Base-by-base conservation (phyloP, 37 sponge, comb jelly and placozoan species). In the Amphimedon queenslandica region DNA sequence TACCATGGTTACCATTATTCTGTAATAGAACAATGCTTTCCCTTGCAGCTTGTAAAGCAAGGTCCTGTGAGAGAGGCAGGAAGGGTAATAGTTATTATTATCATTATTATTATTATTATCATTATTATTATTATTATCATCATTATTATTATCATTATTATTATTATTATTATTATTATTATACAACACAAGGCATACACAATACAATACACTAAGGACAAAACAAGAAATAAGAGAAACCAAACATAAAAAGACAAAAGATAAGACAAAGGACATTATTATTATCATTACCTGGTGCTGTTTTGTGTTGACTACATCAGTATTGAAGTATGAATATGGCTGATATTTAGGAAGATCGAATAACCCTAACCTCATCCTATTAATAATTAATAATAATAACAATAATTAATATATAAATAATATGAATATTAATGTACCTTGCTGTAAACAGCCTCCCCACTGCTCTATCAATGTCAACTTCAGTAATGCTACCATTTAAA, bases 21-120 rank as follows among this genome's bases (percentile, higher is more conserved):
- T 85, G 55, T 47, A 91, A 66, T 24, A 91, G 80, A 3, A 82
- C 82, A 13, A 91, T 86, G 32, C 87, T 73, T 55, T 91, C 83
- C 41, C 83, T 65, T 21, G 92, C 87, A 23, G 82, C 74, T 29
- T 91, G 40, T 63, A 91, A 55, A 31, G 92, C 92, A 1, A 91
- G 69, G 21, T 30, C 76, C 86, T 84, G 69, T 29, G 56, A 47
- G 53, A 18, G 13, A 18, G 53, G 13, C 13, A 47, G 8, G 13
- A 8, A 47, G 13, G 13, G 13, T 18, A 18, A 47, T n/a, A n/a
- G n/a, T n/a, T n/a, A n/a, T n/a, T n/a, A n/a, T n/a, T n/a, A n/a
- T n/a, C n/a, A n/a, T n/a, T n/a, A n/a, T n/a, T n/a, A n/a, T n/a
- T n/a, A n/a, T n/a, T n/a, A n/a, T n/a, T n/a, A n/a, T n/a, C n/a